phyloP scores from a whole-genome alignment of 2,888 invertebrate species.

The Sesia bembeciformis region DNA sequence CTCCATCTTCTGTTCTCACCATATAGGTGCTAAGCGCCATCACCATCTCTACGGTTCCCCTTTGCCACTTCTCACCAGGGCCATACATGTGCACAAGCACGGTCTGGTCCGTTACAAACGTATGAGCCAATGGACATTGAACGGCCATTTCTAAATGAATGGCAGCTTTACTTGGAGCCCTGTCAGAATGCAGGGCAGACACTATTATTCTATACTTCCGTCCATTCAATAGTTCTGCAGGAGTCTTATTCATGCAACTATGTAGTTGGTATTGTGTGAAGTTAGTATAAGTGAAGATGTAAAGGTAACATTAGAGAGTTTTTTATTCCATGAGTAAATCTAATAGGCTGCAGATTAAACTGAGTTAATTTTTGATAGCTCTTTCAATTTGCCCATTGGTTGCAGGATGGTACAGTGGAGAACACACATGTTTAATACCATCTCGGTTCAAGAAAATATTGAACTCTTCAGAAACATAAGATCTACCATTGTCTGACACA shows the following conservation, averaged over 20 bases:
- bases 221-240: slow-evolving; percentile 8
- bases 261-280: slow-evolving; percentile 9
- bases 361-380: too few relatives aligned
- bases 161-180: neutral
- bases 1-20: slow-evolving; percentile 2
- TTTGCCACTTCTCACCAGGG: slow-evolving; percentile 1
- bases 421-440: too few relatives aligned
- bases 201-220: slow-evolving; percentile 3
- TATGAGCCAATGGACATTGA: neutral
- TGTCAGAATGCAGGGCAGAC: slow-evolving; percentile 1
- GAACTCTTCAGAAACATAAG: too few relatives aligned
- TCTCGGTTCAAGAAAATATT: too few relatives aligned
- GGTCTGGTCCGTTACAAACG: neutral
- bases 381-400: too few relatives aligned
- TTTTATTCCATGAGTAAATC: too few relatives aligned
- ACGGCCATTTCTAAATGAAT: slow-evolving; percentile 1
- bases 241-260: slow-evolving; percentile 4
- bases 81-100: neutral
- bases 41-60: neutral
- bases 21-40: slow-evolving; percentile 1
- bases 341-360: too few relatives aligned
- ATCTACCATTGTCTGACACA: too few relatives aligned
- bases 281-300: slow-evolving; percentile 13
- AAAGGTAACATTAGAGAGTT: too few relatives aligned
- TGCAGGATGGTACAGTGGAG: too few relatives aligned